Evolutionary conservation across 2,797 vertebrate species (phyloP).

Genomic region (Halcyon leucocephala): DNA sequence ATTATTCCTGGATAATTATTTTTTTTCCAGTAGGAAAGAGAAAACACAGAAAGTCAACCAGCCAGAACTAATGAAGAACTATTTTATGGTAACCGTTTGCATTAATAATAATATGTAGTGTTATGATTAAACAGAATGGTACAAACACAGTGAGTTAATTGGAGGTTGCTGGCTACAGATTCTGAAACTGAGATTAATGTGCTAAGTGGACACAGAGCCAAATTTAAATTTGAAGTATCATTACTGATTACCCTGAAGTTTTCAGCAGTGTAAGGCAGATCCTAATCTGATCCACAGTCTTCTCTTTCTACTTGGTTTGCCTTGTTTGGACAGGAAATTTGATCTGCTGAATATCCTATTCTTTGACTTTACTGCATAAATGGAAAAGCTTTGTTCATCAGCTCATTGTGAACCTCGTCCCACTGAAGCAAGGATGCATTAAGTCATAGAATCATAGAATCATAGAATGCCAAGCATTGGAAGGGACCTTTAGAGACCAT

Average conservation of each 20-base stretch:
- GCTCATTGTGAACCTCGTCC: not conserved
- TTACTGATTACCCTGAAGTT: not conserved
- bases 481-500: no score
- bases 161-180: constrained; percentile 31
- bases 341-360: not conserved
- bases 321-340: constrained; percentile 42
- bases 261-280: not conserved
- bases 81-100: not conserved
- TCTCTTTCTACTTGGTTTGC: constrained; percentile 6
- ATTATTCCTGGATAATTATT: constrained; percentile 49
- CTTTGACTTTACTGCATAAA: not conserved
- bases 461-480: no score
- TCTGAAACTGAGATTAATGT: not conserved
- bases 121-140: constrained; percentile 42
- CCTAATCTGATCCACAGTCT: not conserved
- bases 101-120: constrained; percentile 3
- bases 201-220: not conserved
- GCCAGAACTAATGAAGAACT: constrained; percentile 68
- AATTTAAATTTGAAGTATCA: not conserved
- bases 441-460: not conserved
- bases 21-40: constrained; percentile 54
- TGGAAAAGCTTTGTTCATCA: not conserved
- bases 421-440: not conserved
- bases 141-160: constrained; percentile 30
- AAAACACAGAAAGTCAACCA: not conserved